Base-by-base conservation (phyloP, 2,797 vertebrate genomes). In the Pantherophis alleghaniensis region DNA sequence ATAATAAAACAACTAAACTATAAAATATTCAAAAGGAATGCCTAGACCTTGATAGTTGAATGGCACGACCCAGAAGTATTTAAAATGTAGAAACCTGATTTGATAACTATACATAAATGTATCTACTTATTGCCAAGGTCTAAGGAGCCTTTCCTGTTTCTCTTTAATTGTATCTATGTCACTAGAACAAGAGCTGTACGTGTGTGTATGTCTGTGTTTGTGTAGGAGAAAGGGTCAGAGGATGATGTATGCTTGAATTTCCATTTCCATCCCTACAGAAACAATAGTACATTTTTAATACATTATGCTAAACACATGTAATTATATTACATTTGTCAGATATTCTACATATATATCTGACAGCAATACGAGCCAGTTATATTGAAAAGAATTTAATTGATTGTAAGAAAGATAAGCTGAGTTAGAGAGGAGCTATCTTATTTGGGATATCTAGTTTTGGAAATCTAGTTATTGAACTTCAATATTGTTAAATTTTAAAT, bases 71-170 rank as follows among this genome's bases (percentile, higher is more conserved):
- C 47, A 91, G 93, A 95, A 5, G 87, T 16, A 42, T 95, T 96
- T 97, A 97, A 74, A 74, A 74, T 37, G n/a, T 74, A 74, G n/a
- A 74, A 74, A 32, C 13, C n/a, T n/a, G 12, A 96, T 96, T 97
- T 97, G 97, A 97, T 96, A 94, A 22, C 86, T 92, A 95, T 37
- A 92, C 95, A 95, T 96, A 95, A 93, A 95, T 90, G 97, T 97
- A 97, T 96, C 96, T 97, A 95, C 96, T 96, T 97, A 96, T 92
- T 96, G 66, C 95, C 83, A 74, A 96, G 96, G 95, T 96, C 94
- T 88, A 94, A 97, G 97, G 96, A 98, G 94, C 95, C 94, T 91
- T 96, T 97, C 90, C 69, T 96, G 92, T 92, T 90, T 87, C 86
- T 42, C 95, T 95, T 95, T 96, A 69, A 92, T 94, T 92, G 94